These are phyloP conservation scores for Parnassius orleans DNA, from an alignment of 2,888 invertebrate genomes.

Conservation along the genomic window DNA sequence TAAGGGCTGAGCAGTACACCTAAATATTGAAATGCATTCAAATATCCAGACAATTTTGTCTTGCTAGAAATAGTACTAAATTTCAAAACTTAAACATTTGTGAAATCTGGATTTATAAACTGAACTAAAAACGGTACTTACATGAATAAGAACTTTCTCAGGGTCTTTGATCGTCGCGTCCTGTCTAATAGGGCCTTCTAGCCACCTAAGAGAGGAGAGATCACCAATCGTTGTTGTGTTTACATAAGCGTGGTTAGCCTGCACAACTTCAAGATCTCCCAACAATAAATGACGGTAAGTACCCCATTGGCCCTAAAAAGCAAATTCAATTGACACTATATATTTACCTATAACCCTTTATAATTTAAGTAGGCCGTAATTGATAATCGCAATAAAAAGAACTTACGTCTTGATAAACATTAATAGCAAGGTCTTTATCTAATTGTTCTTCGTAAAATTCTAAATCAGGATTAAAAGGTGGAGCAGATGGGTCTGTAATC, in stretches of 20 bases:
- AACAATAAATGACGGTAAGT: constrained; percentile 91
- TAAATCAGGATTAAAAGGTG: constrained; percentile 83
- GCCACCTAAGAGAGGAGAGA: constrained; percentile 86
- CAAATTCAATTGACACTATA: not conserved
- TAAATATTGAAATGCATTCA: constrained; percentile 35
- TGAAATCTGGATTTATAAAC: too few relatives aligned
- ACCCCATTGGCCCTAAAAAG: constrained; percentile 82
- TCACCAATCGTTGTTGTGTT: constrained; percentile 91
- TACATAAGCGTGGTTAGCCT: constrained; percentile 86
- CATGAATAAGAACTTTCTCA: constrained; percentile 55
- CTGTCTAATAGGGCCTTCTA: constrained; percentile 83
- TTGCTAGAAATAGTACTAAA: not conserved
- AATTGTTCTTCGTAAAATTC: constrained; percentile 85
- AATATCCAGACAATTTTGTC: not conserved
- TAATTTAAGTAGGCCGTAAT: not conserved
- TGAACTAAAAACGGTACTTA: constrained; percentile 42
- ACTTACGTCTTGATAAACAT: constrained; percentile 85
- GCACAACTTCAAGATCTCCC: constrained; percentile 65
- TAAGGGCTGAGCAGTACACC: constrained; percentile 89
- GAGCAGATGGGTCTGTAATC: constrained; percentile 83
- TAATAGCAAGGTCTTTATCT: constrained; percentile 88
- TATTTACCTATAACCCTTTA: too few relatives aligned
- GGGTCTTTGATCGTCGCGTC: constrained; percentile 52
- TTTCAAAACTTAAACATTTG: not conserved
- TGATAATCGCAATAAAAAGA: not conserved